Base-by-base conservation (phyloP, 2,888 invertebrate species). In the Cenopis cana region DNA sequence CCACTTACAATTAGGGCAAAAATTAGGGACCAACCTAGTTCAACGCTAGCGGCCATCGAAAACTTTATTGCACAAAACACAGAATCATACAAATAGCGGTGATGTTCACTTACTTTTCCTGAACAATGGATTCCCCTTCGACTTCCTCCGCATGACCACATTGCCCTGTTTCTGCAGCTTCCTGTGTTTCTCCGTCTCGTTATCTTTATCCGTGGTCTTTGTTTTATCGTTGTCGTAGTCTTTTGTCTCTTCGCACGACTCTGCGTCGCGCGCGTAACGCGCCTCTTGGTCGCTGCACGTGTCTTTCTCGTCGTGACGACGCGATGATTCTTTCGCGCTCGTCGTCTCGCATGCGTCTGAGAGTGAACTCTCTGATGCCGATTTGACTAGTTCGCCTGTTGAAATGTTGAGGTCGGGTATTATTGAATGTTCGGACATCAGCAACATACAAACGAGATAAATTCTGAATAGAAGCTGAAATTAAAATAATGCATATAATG, bases 301-400 rank as follows among this genome's bases (percentile, higher is more conserved):
- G 81, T 96, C 96, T 77, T 96, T 96, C 77, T 96, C 96, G 72
- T 97, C 96, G 76, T 96, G 95, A 67, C 95, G 94, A 75, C 96
- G 94, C 8, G 95, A 94, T 0, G 96, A 95, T 79, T 96, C 96
- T 80, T 97, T 96, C 8, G 95, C 94, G 82, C 96, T 96, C 33
- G 91, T 87, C 0, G 87, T 93, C 74, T 94, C 95, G 61, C 95
- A 95, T 0, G 95, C 95, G 81, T 98, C 98, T 0, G 97, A 97
- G 65, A 98, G 93, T 75, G 97, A 98, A 81, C 97, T 98, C 81
- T 98, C 98, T 0, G 97, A 98, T n/a, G 96, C 97, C 24, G 97
- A 97, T 90, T 98, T 98, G 64, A 95, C 95, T 64, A 97, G 85
- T 66, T 83, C 85, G 5, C 88, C 90, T 89, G 75, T 46, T 50